Evolutionary conservation across 2,797 vertebrate genomes (phyloP).

Genomic region (Chrosomus eos): DNA sequence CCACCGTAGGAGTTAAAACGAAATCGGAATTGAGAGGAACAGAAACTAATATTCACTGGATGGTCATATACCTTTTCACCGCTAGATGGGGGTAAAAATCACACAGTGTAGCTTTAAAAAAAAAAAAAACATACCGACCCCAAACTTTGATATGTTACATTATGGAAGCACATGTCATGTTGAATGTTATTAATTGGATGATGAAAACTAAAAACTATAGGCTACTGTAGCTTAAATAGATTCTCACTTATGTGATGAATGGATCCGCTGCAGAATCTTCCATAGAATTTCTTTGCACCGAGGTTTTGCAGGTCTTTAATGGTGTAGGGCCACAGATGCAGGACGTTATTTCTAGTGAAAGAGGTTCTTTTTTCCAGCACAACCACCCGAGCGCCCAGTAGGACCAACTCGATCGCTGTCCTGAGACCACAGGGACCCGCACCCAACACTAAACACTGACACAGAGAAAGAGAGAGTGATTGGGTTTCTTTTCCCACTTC

Average conservation of each 20-base stretch:
- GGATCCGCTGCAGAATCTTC: conserved; percentile 88
- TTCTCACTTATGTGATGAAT: conserved; percentile 94
- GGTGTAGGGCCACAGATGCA: conserved; percentile 96
- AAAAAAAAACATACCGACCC: too few species aligned
- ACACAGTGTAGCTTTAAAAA: too few species aligned
- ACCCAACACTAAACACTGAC: conserved; percentile 90
- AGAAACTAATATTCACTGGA: too few species aligned
- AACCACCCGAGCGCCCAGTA: conserved; percentile 89
- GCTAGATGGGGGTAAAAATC: too few species aligned
- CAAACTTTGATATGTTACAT: background rate
- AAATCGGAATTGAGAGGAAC: too few species aligned
- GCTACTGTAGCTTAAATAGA: background rate
- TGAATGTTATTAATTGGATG: background rate
- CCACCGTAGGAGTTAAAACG: too few species aligned
- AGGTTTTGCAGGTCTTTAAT: conserved; percentile 89
- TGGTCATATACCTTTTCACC: too few species aligned
- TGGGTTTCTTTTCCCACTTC: background rate
- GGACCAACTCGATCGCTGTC: conserved; percentile 85
- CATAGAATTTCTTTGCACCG: conserved; percentile 93
- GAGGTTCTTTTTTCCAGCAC: conserved; percentile 88
- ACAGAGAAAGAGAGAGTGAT: background rate
- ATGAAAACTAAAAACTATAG: background rate
- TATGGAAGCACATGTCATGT: background rate
- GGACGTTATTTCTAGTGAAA: conserved; percentile 94
- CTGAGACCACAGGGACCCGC: conserved; percentile 92